These are phyloP conservation scores for Ganaspis brasiliensis DNA, from an alignment of 2,888 invertebrate genomes.

Conservation along the genomic window DNA sequence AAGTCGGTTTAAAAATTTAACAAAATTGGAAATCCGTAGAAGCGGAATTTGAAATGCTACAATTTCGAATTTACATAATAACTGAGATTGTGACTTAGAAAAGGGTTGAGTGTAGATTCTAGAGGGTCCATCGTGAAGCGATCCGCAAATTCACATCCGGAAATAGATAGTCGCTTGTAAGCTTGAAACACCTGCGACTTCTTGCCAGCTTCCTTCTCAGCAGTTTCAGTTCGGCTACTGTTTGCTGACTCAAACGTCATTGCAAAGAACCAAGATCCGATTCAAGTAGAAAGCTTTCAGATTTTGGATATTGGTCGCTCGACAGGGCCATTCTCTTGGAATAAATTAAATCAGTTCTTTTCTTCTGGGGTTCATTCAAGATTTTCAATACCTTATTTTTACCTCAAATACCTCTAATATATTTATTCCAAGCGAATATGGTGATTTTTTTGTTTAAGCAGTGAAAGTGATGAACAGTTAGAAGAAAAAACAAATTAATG, in stretches of 20 bases:
- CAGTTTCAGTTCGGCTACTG: conserved; percentile 51
- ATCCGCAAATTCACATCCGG: conserved; percentile 1
- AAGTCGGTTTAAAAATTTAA: background rate
- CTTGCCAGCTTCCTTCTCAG: conserved; percentile 51
- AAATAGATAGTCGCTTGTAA: conserved; percentile 8
- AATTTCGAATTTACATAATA: conserved; percentile 20
- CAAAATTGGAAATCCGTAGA: background rate
- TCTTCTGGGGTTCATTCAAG: background rate
- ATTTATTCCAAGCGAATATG: no score
- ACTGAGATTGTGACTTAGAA: background rate
- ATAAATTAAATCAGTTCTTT: conserved; percentile 24
- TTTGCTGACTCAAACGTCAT: conserved; percentile 52
- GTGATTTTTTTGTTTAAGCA: no score
- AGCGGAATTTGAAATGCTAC: background rate
- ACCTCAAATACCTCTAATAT: no score
- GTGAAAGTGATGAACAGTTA: no score
- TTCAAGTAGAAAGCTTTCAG: conserved; percentile 33
- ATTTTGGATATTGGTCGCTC: conserved; percentile 23
- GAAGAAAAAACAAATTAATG: no score
- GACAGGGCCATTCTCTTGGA: conserved; percentile 21
- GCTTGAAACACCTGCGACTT: conserved; percentile 38
- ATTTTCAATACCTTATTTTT: background rate
- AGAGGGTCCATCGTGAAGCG: conserved; percentile 11
- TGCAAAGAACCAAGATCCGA: conserved; percentile 1
- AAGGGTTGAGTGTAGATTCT: no score